Conservation (phyloP, 2,888 invertebrate species). For the Calameuta idolon region DNA sequence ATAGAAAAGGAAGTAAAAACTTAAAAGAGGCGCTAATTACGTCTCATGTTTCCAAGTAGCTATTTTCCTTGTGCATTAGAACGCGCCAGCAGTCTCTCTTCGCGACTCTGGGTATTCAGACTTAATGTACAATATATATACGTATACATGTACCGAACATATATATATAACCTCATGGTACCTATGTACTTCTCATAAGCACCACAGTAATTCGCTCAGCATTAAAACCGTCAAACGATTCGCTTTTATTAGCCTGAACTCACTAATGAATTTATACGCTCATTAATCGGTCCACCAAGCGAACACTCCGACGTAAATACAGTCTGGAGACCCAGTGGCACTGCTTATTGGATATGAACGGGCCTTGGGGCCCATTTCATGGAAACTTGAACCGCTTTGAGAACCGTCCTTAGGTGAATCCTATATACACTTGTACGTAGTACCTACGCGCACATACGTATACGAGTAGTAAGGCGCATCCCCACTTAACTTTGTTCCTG, state of each 20-base stretch:
- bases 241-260: not conserved
- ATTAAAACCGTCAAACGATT: not conserved
- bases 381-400: not conserved
- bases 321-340: not conserved
- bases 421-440: not conserved
- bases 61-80: constrained; percentile 16
- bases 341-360: not conserved
- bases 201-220: not conserved
- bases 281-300: not conserved
- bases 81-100: not conserved
- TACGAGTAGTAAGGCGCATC: not conserved
- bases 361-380: not conserved
- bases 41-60: constrained; percentile 12
- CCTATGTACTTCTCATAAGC: not conserved
- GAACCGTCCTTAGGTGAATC: not conserved
- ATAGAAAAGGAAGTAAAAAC: not conserved
- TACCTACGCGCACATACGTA: not conserved
- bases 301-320: not conserved
- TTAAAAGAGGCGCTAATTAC: constrained; percentile 5
- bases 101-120: not conserved
- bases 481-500: not conserved
- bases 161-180: not conserved
- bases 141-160: not conserved
- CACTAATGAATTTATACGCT: not conserved
- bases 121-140: not conserved